Base-by-base conservation (phyloP, 2,888 invertebrate species). In the Lumbricus terrestris region DNA sequence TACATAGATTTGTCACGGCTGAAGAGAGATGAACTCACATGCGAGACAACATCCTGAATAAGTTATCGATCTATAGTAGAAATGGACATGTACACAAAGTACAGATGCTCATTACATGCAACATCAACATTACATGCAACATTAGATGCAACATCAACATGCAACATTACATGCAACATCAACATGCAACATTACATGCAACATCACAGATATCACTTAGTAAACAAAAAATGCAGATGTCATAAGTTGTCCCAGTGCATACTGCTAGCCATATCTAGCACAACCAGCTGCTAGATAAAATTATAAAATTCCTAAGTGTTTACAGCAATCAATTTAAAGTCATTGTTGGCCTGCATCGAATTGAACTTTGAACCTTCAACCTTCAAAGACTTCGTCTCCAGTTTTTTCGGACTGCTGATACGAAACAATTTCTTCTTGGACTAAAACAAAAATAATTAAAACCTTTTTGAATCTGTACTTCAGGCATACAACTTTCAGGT, bases 231-330 rank as follows among this genome's bases (percentile, higher is more conserved):
- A 69, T 69, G 0, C 4, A 69, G 69, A 69, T 69, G 69, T 69
- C 69, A 69, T 69, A n/a, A n/a, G 69, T 69, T 69, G 29, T 15
- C 69, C 69, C n/a, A 69, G 16, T n/a, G n/a, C 8, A 69, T 16
- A 69, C 69, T 47, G 47, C 47, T 23, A 3, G 23, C 47, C 23
- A n/a, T 15, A 29, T 69, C 29, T 69, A n/a, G 69, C 69, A n/a
- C 13, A n/a, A 69, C n/a, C 69, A 69, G 69, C 69, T 5, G 29
- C 29, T 69, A n/a, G 69, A 69, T 69, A 69, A 69, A n/a, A n/a
- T n/a, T n/a, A n/a, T n/a, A n/a, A n/a, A n/a, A 69, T n/a, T 69
- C n/a, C 85, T 85, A 85, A 85, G 85, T 85, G 85, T 85, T 35
- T 35, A 85, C 85, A 85, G 85, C 85, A 85, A 85, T 85, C 37